phyloP scores from a whole-genome alignment of 2,113 vertebrate genomes.

The Telmatochromis sp. region DNA sequence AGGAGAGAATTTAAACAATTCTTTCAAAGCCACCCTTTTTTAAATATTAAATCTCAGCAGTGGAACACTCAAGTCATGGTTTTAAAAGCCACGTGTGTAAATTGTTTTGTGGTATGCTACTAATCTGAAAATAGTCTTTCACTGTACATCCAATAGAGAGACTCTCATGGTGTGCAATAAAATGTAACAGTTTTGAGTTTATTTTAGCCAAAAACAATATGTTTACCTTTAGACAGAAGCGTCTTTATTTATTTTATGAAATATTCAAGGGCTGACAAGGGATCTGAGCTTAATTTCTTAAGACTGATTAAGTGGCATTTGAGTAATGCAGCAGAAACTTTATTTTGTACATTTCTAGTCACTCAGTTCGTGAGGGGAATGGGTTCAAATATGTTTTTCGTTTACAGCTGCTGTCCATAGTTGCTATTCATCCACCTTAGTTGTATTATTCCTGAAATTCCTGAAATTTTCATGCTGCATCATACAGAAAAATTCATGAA shows the following conservation, averaged over 20 bases:
- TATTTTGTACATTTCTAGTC: neutral
- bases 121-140: neutral
- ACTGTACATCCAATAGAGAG: neutral
- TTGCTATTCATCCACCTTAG: neutral
- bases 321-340: neutral
- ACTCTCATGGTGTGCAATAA: neutral
- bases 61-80: neutral
- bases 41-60: neutral
- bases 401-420: neutral
- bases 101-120: neutral
- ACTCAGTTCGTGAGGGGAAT: neutral
- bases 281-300: neutral
- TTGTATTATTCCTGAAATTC: neutral
- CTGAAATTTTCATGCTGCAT: neutral
- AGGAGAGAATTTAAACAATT: slow-evolving; percentile 31
- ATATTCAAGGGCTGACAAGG: neutral
- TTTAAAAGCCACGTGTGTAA: neutral
- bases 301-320: neutral
- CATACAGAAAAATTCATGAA: neutral
- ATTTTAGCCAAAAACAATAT: neutral
- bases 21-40: slow-evolving; percentile 29
- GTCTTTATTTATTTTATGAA: neutral
- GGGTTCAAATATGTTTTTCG: neutral
- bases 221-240: neutral
- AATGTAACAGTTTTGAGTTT: neutral